Conservation (phyloP, 2,113 vertebrate species). For the Corythoichthys intestinalis region DNA sequence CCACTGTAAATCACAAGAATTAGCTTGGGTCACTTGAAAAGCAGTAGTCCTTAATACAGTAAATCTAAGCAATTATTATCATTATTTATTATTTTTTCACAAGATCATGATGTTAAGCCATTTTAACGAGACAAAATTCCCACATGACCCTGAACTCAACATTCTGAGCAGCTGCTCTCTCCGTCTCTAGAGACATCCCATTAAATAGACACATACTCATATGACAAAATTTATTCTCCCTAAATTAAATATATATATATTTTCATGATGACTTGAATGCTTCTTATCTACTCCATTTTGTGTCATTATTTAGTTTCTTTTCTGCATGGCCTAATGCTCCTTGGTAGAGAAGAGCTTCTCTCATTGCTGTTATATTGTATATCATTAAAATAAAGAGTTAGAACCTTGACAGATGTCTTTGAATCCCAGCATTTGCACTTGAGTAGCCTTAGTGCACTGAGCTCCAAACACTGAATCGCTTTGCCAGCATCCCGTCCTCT, state of each 20-base stretch:
- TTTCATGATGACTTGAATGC: not conserved
- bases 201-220: not conserved
- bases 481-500: constrained; percentile 6
- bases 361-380: not conserved
- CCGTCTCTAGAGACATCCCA: not conserved
- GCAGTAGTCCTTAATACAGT: not conserved
- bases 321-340: not conserved
- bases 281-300: not conserved
- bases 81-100: not conserved
- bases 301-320: not conserved
- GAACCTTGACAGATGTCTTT: constrained; percentile 33
- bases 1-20: not conserved
- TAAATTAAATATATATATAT: not conserved
- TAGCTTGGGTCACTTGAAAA: not conserved
- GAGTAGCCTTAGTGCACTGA: constrained; percentile 19
- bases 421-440: constrained; percentile 26
- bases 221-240: not conserved
- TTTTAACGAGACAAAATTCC: not conserved
- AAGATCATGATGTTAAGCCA: not conserved
- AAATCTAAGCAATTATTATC: not conserved
- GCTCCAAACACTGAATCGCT: constrained; percentile 20
- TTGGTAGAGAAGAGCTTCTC: not conserved
- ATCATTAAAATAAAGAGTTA: constrained; percentile 17
- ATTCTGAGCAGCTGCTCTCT: not conserved
- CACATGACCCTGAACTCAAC: not conserved